Conservation (phyloP, 2,113 vertebrate species). For the Oostethus manadensis region DNA sequence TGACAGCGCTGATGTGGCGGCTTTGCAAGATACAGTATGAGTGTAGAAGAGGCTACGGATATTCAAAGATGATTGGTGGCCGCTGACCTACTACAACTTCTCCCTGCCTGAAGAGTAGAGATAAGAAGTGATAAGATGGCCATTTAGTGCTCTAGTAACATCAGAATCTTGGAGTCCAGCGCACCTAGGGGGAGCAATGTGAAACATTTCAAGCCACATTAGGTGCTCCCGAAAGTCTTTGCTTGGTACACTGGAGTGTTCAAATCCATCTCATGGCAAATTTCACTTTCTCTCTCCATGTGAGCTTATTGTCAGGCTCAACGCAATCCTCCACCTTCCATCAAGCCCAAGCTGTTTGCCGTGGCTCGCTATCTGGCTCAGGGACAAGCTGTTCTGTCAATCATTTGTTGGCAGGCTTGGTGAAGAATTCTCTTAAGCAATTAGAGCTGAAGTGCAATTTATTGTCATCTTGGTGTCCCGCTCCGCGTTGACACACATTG, state of each 20-base stretch:
- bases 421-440: constrained; percentile 33
- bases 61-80: no score
- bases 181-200: constrained; percentile 7
- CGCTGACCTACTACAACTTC: no score
- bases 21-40: no score
- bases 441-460: constrained; percentile 32
- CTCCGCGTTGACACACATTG: no score
- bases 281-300: neutral
- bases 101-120: no score
- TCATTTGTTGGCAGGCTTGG: constrained; percentile 4
- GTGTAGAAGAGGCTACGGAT: no score
- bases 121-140: no score
- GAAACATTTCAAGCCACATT: constrained; percentile 17
- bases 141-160: neutral
- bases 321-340: neutral
- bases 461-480: constrained; percentile 24
- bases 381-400: constrained; percentile 39
- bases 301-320: constrained; percentile 1
- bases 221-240: constrained; percentile 14
- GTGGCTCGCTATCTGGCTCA: constrained; percentile 56
- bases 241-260: constrained; percentile 14
- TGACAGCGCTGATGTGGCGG: no score
- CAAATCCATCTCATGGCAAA: constrained; percentile 12
- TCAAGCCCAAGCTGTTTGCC: neutral
- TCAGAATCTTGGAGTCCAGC: neutral